Evolutionary conservation across 2,113 vertebrate species (phyloP).

Genomic region (Actinemys pallida): DNA sequence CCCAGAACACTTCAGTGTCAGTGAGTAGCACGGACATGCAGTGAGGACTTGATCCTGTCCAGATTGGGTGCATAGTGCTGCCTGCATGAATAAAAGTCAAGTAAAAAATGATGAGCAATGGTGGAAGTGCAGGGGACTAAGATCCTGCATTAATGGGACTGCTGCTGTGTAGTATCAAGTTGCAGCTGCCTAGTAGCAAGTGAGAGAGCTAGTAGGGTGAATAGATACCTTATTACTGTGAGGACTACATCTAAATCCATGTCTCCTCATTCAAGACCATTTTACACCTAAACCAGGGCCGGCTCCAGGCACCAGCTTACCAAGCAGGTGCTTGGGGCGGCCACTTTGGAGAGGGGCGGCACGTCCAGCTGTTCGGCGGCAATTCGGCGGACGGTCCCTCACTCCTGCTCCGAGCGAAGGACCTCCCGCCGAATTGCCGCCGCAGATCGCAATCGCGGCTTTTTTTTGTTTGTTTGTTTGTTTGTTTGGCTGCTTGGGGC

Average conservation of each 20-base stretch:
- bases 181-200: neutral
- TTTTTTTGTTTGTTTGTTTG: no score
- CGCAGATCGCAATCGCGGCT: no score
- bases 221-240: neutral
- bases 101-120: accelerated
- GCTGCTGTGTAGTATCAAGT: neutral
- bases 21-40: neutral
- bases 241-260: neutral
- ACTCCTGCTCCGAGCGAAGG: no score
- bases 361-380: no score
- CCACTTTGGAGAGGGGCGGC: no score
- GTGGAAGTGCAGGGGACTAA: neutral
- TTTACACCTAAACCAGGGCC: neutral
- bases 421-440: no score
- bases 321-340: no score
- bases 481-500: no score
- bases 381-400: no score
- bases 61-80: neutral
- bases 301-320: no score
- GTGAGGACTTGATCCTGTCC: neutral
- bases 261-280: neutral
- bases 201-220: neutral
- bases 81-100: neutral
- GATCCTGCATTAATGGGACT: neutral
- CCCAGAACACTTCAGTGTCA: neutral